Conservation (phyloP, 2,113 vertebrate genomes). For the Periophthalmus modestus region DNA sequence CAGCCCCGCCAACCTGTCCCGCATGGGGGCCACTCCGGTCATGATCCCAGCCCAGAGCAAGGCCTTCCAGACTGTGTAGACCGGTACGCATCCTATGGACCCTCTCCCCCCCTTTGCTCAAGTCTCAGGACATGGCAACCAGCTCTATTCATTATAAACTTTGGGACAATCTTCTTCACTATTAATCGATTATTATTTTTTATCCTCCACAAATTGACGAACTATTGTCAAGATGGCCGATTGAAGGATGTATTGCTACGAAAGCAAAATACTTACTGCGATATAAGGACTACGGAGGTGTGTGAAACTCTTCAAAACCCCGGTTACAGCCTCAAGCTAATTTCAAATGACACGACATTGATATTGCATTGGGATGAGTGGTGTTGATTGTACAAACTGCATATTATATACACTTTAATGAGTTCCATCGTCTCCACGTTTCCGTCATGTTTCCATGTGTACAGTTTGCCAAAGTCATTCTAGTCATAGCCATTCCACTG, state of each 20-base stretch:
- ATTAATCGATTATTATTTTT: neutral
- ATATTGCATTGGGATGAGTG: conserved; percentile 3
- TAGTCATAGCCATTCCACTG: neutral
- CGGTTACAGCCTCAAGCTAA: neutral
- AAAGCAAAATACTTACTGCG: neutral
- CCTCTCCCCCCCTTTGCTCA: conserved; percentile 1
- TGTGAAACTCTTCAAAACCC: neutral
- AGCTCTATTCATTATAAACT: conserved; percentile 13
- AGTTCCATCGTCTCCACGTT: neutral
- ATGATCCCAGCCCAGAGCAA: conserved; percentile 83
- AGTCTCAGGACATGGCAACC: conserved; percentile 31
- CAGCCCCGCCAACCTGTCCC: conserved; percentile 68
- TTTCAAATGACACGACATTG: neutral
- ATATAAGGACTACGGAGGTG: neutral
- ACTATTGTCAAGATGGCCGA: neutral
- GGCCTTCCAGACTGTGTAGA: conserved; percentile 86
- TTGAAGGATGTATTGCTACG: neutral
- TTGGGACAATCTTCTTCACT: conserved; percentile 10
- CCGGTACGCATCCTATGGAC: neutral
- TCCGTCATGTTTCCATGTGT: neutral
- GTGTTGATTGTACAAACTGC: conserved; percentile 29
- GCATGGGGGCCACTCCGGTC: conserved; percentile 75
- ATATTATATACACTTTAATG: conserved; percentile 3
- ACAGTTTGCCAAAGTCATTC: conserved; percentile 1
- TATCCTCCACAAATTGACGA: neutral